Percentiles rank a stretch among this genome's conserved stretches.
Conservation (phyloP, 2,888 invertebrate species). For the Leucozona laternaria region DNA sequence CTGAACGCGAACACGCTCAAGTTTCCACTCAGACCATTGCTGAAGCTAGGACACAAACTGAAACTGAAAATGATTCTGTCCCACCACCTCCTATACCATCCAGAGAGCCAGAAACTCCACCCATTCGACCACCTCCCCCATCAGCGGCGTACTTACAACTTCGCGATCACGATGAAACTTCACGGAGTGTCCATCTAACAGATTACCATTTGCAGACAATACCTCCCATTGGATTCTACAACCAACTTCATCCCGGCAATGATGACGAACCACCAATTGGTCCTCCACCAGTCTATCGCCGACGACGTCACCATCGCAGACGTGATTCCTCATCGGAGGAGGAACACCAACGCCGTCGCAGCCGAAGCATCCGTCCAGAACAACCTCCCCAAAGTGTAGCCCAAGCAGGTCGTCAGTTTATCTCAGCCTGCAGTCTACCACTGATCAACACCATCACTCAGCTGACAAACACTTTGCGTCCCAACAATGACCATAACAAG, state of each 20-base stretch:
- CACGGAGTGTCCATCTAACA: constrained; percentile 83
- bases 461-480: constrained; percentile 86
- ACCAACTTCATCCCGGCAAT: constrained; percentile 82
- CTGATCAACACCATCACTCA: constrained; percentile 88
- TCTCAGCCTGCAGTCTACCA: constrained; percentile 88
- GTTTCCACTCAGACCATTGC: constrained; percentile 78
- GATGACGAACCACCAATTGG: constrained; percentile 80
- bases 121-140: constrained; percentile 64
- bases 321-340: constrained; percentile 85
- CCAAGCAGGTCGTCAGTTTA: constrained; percentile 89
- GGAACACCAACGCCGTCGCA: constrained; percentile 83
- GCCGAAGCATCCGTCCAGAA: constrained; percentile 85
- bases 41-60: constrained; percentile 79
- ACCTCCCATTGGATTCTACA: constrained; percentile 84
- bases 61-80: constrained; percentile 75
- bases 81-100: constrained; percentile 77
- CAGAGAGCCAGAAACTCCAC: constrained; percentile 63
- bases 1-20: constrained; percentile 68
- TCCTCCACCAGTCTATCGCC: constrained; percentile 83
- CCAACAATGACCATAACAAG: constrained; percentile 83
- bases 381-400: constrained; percentile 85
- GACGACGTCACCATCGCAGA: constrained; percentile 85
- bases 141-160: constrained; percentile 33
- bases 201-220: constrained; percentile 85
- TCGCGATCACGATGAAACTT: constrained; percentile 79